Conservation (phyloP, 2,797 vertebrate genomes). For the Hybognathus amarus region DNA sequence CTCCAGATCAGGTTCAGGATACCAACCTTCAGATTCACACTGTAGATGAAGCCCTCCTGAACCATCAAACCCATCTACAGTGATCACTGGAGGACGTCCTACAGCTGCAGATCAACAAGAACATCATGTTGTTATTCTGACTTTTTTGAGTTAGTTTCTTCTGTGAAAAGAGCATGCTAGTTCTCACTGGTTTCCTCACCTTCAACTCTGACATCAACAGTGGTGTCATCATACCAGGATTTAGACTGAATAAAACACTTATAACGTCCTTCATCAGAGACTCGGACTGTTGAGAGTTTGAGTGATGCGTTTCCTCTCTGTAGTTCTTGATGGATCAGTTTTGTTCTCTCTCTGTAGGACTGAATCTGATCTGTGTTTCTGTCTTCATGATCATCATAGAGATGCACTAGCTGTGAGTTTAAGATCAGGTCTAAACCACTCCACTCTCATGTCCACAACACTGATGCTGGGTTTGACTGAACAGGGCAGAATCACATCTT, state of each 20-base stretch:
- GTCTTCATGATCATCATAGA: slow-evolving; percentile 12
- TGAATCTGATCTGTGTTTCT: background rate
- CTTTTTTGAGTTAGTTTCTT: too few relatives aligned
- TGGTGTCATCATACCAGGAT: background rate
- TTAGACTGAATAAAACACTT: slow-evolving; percentile 55
- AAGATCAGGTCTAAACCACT: too few relatives aligned
- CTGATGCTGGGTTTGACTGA: too few relatives aligned
- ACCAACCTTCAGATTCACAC: too few relatives aligned
- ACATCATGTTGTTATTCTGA: too few relatives aligned
- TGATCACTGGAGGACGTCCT: too few relatives aligned
- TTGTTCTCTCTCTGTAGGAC: slow-evolving; percentile 51
- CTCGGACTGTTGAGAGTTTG: slow-evolving; percentile 43
- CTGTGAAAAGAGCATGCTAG: background rate
- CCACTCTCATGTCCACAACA: too few relatives aligned
- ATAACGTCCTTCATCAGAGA: slow-evolving; percentile 60
- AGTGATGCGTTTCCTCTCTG: slow-evolving; percentile 64
- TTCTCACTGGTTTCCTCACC: slow-evolving; percentile 19
- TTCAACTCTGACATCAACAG: slow-evolving; percentile 21
- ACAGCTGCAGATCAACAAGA: too few relatives aligned
- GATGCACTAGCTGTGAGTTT: background rate
- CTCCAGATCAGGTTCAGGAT: too few relatives aligned
- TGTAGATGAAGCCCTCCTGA: too few relatives aligned
- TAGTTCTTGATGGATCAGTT: slow-evolving; percentile 46
- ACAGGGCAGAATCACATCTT: too few relatives aligned
- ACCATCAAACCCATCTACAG: too few relatives aligned